Conservation (phyloP, 2,113 vertebrate species). For the Narcine bancroftii region DNA sequence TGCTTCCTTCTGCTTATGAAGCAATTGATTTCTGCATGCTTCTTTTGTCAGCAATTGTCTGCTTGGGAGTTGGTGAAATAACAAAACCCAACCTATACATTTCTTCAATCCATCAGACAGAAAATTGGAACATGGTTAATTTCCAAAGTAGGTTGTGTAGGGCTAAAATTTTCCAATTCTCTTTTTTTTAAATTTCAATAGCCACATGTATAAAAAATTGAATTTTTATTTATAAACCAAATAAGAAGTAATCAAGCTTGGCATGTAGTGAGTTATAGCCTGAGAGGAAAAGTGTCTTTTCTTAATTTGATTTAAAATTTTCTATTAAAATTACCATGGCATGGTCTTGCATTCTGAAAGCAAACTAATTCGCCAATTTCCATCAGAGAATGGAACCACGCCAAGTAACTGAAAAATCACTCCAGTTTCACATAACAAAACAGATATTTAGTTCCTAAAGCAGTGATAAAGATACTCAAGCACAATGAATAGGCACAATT, state of each 20-base stretch:
- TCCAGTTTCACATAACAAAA: not conserved
- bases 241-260: not conserved
- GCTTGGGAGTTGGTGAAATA: not conserved
- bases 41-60: slow-evolving; percentile 39
- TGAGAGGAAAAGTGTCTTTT: not conserved
- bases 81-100: not conserved
- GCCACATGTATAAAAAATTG: slow-evolving; percentile 9
- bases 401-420: not conserved
- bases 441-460: not conserved
- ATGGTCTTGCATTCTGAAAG: not conserved
- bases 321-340: not conserved
- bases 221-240: not conserved
- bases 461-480: not conserved
- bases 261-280: not conserved
- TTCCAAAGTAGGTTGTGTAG: not conserved
- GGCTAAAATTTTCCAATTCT: slow-evolving; percentile 15
- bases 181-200: not conserved
- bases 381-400: not conserved
- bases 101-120: not conserved
- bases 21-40: slow-evolving; percentile 49
- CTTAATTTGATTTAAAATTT: not conserved
- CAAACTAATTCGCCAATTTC: not conserved
- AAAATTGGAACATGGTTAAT: slow-evolving; percentile 30
- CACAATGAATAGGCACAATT: no score
- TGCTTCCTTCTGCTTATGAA: slow-evolving; percentile 39